These are phyloP conservation scores for Cranoglanis bouderius DNA, from an alignment of 2,113 vertebrate genomes.

Conservation along the genomic window DNA sequence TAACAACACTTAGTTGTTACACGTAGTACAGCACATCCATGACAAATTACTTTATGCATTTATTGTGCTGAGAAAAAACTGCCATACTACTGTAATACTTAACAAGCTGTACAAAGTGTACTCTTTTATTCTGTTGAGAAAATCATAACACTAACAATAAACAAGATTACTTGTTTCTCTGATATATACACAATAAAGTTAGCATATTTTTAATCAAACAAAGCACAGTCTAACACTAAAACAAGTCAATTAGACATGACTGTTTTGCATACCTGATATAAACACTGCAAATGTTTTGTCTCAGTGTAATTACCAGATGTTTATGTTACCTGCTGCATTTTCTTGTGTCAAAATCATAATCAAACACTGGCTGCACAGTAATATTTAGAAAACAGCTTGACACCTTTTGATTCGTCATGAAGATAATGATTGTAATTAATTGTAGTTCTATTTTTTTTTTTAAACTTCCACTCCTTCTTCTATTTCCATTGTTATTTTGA, in stretches of 20 bases:
- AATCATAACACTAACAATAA: conserved; percentile 29
- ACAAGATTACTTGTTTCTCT: conserved; percentile 26
- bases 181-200: conserved; percentile 20
- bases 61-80: background rate
- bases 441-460: conserved; percentile 75
- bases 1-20: background rate
- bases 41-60: conserved; percentile 10
- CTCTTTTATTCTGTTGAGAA: conserved; percentile 16
- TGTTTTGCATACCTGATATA: conserved; percentile 54
- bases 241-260: conserved; percentile 54
- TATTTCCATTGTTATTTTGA: conserved; percentile 78
- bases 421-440: conserved; percentile 93
- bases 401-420: conserved; percentile 92
- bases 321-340: conserved; percentile 90
- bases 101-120: background rate
- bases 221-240: conserved; percentile 41
- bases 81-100: background rate
- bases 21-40: background rate
- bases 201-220: conserved; percentile 38
- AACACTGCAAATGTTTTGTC: conserved; percentile 66
- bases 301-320: conserved; percentile 83
- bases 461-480: conserved; percentile 74
- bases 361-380: conserved; percentile 89
- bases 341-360: conserved; percentile 91
- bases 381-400: conserved; percentile 96